Evolutionary conservation across 2,888 invertebrate species (phyloP), one percentile per base, ranked within the genome.

Genomic region (Melanostoma mellinum): DNA sequence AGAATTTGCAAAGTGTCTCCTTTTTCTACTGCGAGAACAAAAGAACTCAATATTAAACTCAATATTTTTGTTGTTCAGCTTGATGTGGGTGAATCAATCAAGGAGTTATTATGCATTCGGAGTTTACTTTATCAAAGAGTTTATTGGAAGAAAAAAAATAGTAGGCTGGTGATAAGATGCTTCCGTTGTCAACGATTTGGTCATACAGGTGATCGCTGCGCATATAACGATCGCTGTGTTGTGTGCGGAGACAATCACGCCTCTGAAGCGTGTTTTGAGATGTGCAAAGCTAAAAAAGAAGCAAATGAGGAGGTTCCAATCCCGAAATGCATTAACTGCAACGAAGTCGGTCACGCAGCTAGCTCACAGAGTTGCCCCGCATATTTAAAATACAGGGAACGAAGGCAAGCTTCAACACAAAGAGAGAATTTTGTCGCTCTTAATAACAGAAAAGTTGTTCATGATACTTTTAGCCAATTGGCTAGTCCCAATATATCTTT

Each of bases 11-110:
- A 60, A n/a, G 32, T 60, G n/a, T 9, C n/a, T 3, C 42, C 20
- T 4, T 60, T 60, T n/a, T 8, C 32, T 20, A 56, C 40, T 3
- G 9, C 30, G 38, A 56, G 4, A 56, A 56, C 56, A 3, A 56
- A 56, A 40, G 60, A 2, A 1, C 33, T 30, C 9, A 8, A 8
- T 32, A 6, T 60, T 33, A 60, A 60, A 44, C 30, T 44, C 5
- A 60, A 60, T 10, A 44, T 60, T n/a, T 60, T 60, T 60, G 33
- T 60, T 33, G 33, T 60, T n/a, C 60, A 60, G 33, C n/a, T 44
- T 42, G 60, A 60, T 4, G 20, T 44, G 2, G 44, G 44, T 33
- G 60, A 60, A 20, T 32, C 60, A 1, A 3, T 60, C 9, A 60
- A 44, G 32, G 44, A 33, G 3, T 9, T 44, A 2, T 32, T 6